phyloP scores from a whole-genome alignment of 2,113 vertebrate species.

The Antigone vipio region DNA sequence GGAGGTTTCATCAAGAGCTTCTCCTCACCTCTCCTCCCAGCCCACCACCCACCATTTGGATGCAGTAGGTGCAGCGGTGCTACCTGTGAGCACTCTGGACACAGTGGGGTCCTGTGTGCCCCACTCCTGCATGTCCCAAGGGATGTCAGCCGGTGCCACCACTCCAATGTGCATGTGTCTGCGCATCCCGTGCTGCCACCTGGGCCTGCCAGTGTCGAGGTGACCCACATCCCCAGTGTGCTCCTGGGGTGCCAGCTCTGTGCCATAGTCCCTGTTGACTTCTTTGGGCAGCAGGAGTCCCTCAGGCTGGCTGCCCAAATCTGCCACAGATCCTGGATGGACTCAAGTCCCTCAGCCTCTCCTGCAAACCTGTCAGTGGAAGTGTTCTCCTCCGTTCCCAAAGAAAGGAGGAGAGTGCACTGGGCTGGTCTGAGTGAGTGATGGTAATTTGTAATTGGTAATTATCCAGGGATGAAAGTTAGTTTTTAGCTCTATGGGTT shows the following conservation, averaged over 20 bases:
- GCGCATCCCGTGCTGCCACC: neutral
- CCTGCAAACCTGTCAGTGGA: neutral
- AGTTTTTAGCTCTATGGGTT: neutral
- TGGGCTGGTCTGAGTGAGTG: neutral
- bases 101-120: neutral
- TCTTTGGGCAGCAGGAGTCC: neutral
- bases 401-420: neutral
- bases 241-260: neutral
- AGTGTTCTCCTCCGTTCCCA: neutral
- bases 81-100: neutral
- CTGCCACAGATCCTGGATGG: neutral
- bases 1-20: neutral
- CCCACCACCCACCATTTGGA: neutral
- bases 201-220: neutral
- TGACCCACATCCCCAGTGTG: rapidly evolving
- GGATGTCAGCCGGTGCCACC: neutral
- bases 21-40: neutral
- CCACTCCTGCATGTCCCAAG: neutral
- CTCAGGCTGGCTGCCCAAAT: neutral
- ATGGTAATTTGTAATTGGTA: neutral
- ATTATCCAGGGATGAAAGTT: neutral
- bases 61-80: neutral
- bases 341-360: neutral
- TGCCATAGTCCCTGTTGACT: neutral
- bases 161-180: rapidly evolving